Evolutionary conservation across 2,113 vertebrate genomes (phyloP), one percentile per base, ranked within the genome.

Genomic region (Catharus fuscescens): DNA sequence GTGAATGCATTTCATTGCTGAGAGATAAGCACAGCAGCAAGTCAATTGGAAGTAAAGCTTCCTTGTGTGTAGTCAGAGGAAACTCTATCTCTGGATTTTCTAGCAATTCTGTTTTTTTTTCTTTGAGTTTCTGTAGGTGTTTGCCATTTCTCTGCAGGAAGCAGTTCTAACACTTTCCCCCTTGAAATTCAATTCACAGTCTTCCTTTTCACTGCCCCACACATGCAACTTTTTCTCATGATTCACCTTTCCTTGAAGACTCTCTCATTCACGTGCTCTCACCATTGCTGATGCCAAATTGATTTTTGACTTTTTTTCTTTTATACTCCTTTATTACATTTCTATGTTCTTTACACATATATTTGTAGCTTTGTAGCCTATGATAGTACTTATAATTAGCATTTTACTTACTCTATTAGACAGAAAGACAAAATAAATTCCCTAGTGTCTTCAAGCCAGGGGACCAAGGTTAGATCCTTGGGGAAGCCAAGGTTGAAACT

Each of bases 21-120:
- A 52, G 54, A 92, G 64, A 78, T 90, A 91, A 91, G 74, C 4
- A 82, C 40, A 10, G 48, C 57, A 71, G 53, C 54, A 84, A 96
- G 76, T 92, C 42, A 64, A 36, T 4, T 88, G 62, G 77, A 91
- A 90, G 65, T 60, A 90, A 92, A 74, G 36, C 48, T 91, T 91
- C n/a, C 73, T 72, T 70, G n/a, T 44, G 62, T 38, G 50, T 32
- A 70, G 76, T 93, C 86, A 80, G 52, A 86, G 57, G 50, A 88
- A 95, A 60, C 14, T 25, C 29, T 57, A 11, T 64, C 42, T 44
- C 73, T 69, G 42, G n/a, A 77, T 92, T 95, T 93, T 82, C 32
- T 61, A 76, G 25, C 10, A 77, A 13, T n/a, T 11, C 36, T 36
- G n/a, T 18, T 32, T 19, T 36, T 59, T 74, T 76, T 42, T 5